Conservation (phyloP, 1,140 invertebrate species). For the Lordiphosa stackelbergi region DNA sequence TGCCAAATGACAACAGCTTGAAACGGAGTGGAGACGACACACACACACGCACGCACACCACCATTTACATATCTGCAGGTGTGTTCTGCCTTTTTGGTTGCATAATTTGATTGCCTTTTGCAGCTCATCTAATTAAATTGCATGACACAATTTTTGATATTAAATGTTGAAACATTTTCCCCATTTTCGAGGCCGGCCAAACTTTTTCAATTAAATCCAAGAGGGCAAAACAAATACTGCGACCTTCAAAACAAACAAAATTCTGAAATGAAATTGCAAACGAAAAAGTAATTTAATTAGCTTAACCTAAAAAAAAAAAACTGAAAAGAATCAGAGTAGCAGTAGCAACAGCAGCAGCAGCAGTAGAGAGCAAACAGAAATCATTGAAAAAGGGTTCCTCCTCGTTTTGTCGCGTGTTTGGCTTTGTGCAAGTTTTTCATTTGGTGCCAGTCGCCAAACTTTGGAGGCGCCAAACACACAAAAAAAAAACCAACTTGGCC, state of each 20-base stretch:
- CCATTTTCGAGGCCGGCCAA: constrained; percentile 10
- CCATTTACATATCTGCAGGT: constrained; percentile 42
- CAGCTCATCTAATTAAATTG: constrained; percentile 65
- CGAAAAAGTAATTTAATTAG: constrained; percentile 72
- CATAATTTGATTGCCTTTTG: constrained; percentile 72
- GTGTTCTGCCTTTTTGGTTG: constrained; percentile 39
- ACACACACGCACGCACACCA: constrained; percentile 6
- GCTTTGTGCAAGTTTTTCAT: constrained; percentile 37
- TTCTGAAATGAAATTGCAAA: constrained; percentile 66
- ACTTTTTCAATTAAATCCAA: constrained; percentile 68
- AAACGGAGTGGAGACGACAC: constrained; percentile 20
- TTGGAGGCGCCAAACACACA: constrained; percentile 34
- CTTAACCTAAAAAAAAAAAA: constrained; percentile 53
- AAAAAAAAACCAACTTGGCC: constrained; percentile 8
- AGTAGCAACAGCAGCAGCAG: constrained; percentile 16
- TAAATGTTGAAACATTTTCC: constrained; percentile 37
- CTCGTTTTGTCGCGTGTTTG: constrained; percentile 38
- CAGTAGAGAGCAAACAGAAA: constrained; percentile 16
- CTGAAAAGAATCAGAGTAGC: constrained; percentile 6
- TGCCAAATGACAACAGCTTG: constrained; percentile 71
- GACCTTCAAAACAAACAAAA: constrained; percentile 62
- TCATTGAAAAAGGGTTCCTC: constrained; percentile 49
- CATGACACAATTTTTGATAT: constrained; percentile 43
- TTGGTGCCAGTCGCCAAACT: constrained; percentile 59
- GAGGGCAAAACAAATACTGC: constrained; percentile 29